phyloP scores from a whole-genome alignment of 2,113 vertebrate genomes.

The Prionailurus viverrinus region DNA sequence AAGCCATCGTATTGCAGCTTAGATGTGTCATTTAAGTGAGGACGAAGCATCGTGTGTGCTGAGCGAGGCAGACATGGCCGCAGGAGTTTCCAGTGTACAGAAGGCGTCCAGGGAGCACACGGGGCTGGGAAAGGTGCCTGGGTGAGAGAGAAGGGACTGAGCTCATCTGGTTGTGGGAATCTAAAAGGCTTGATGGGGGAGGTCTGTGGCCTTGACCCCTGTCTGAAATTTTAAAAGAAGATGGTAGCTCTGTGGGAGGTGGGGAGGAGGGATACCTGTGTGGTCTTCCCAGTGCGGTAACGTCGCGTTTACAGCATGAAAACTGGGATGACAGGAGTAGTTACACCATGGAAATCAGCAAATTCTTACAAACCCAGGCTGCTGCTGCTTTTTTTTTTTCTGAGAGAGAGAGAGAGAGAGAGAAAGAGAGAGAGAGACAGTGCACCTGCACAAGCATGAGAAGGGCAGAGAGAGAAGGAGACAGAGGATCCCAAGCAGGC shows the following conservation, averaged over 20 bases:
- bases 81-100: fast-evolving
- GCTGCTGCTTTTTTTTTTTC: too few relatives aligned
- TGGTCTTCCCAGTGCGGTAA: not conserved
- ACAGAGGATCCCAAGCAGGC: too few relatives aligned
- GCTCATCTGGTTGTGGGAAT: not conserved
- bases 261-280: too few relatives aligned
- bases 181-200: fast-evolving
- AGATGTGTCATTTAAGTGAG: not conserved
- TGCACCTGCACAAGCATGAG: too few relatives aligned
- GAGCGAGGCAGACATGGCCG: fast-evolving
- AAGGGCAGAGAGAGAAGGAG: too few relatives aligned
- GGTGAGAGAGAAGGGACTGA: too few relatives aligned
- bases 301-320: fast-evolving
- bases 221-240: not conserved
- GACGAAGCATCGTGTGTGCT: too few relatives aligned
- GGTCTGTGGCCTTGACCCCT: not conserved
- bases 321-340: not conserved
- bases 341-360: not conserved
- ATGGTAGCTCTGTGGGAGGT: too few relatives aligned
- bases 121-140: too few relatives aligned
- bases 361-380: not conserved
- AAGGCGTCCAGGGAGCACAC: fast-evolving
- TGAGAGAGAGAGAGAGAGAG: too few relatives aligned
- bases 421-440: too few relatives aligned
- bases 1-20: not conserved